These are phyloP conservation scores for Apamea monoglypha DNA, from an alignment of 2,888 invertebrate species.

Conservation along the genomic window DNA sequence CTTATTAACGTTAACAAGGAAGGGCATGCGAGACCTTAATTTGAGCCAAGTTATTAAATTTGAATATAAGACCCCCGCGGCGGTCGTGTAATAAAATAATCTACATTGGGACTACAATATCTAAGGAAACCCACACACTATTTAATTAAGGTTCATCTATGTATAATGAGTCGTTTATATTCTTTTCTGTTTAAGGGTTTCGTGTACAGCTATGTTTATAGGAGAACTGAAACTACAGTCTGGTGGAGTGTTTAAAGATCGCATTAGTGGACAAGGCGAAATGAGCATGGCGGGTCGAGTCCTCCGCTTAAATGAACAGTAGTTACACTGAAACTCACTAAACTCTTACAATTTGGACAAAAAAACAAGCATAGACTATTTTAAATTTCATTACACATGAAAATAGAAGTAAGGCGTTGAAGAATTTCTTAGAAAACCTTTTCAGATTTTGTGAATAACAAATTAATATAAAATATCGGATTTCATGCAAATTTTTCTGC, in stretches of 20 bases:
- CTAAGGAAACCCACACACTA: slow-evolving; percentile 47
- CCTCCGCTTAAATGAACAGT: slow-evolving; percentile 8
- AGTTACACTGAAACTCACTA: slow-evolving; percentile 2
- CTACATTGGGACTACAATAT: slow-evolving; percentile 48
- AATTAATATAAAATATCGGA: slow-evolving; percentile 50
- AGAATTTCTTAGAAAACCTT: slow-evolving; percentile 1
- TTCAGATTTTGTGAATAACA: slow-evolving; percentile 39
- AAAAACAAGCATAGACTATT: not conserved
- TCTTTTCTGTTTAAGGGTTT: slow-evolving; percentile 29
- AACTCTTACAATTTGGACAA: not conserved
- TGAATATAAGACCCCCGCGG: slow-evolving; percentile 70
- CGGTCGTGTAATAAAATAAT: slow-evolving; percentile 66
- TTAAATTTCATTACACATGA: not conserved
- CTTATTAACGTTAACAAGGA: slow-evolving; percentile 74
- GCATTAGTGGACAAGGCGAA: slow-evolving; percentile 31
- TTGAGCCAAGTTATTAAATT: slow-evolving; percentile 75
- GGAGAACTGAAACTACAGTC: slow-evolving; percentile 16
- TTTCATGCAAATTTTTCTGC: slow-evolving; percentile 52
- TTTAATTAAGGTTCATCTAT: slow-evolving; percentile 40
- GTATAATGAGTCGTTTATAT: slow-evolving; percentile 27
- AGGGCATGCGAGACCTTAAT: slow-evolving; percentile 71
- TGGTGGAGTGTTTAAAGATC: slow-evolving; percentile 31
- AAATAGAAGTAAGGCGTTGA: not conserved
- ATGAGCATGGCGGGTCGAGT: not conserved
- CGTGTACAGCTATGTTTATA: slow-evolving; percentile 10